phyloP scores from a whole-genome alignment of 2,113 vertebrate species.

The Podarcis raffonei region DNA sequence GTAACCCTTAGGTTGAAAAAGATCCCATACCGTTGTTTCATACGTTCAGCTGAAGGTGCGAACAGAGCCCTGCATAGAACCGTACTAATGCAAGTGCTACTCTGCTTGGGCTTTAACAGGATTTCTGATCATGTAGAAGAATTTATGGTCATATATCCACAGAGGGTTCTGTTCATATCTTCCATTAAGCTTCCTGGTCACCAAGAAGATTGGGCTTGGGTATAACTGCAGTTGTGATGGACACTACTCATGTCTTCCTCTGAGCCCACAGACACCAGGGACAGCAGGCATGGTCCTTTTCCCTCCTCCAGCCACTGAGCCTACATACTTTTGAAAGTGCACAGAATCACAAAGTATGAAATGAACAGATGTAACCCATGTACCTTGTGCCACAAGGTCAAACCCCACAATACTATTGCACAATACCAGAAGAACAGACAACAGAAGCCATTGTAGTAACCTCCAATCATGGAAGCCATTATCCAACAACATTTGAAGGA shows the following conservation, averaged over 20 bases:
- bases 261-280: neutral
- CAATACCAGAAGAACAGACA: neutral
- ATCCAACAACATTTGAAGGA: no score
- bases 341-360: neutral
- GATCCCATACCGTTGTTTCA: neutral
- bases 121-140: neutral
- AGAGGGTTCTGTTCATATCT: neutral
- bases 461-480: no score
- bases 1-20: no score
- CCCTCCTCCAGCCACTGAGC: neutral
- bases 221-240: neutral
- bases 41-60: neutral
- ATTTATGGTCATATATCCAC: neutral
- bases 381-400: neutral
- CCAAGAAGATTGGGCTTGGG: neutral
- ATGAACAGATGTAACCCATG: neutral
- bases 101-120: neutral
- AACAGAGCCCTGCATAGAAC: neutral
- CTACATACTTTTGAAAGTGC: neutral
- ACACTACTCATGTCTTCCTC: neutral
- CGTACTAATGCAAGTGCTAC: neutral
- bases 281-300: neutral
- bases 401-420: neutral
- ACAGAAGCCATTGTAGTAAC: no score
- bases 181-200: neutral